Base-by-base conservation (phyloP, 1,140 invertebrate genomes). In the Tetragnatha versicolor region DNA sequence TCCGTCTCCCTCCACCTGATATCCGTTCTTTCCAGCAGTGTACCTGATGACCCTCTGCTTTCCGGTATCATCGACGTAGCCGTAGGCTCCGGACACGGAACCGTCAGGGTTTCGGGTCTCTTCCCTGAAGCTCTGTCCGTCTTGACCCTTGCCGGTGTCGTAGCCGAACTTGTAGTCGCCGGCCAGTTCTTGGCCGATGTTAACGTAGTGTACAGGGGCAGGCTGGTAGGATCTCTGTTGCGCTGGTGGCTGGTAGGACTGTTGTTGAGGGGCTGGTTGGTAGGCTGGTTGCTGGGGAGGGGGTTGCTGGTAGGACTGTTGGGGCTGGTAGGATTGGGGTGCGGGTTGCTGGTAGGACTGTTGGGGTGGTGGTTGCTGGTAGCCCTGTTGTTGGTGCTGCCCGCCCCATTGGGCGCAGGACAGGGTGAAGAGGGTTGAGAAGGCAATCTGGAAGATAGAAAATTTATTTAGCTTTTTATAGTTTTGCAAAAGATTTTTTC, bases 11-110 rank as follows among this genome's bases (percentile, higher is more conserved):
- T 79, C 76, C 10, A 69, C 76, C 12, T 69, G 22, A 81, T 90
- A 91, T 1, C 90, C 90, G 60, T 90, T 88, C 83, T 90, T 90
- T 7, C 90, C 90, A 9, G 90, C 90, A 3, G 87, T 87, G 81
- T 91, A 91, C 83, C 90, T 90, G 9, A 91, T 86, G 17, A 89
- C 89, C 61, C 89, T 88, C 9, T 86, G 77, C 60, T 88, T 85
- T 14, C 89, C 89, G 81, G 88, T 85, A 5, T 87, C 86, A n/a
- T 86, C 88, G 0, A 86, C 83, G 84, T 89, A 89, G 17, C 89
- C 89, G 81, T 90, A 91, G 3, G 87, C 88, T 6, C 91, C 91
- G 3, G 88, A 88, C 27, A 85, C 83, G 27, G 79, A 77, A 20
- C 84, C 84, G 55, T 84, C 83, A 17, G 81, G 81, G 12, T 80